These are phyloP conservation scores for Aethes cnicana DNA, from an alignment of 2,888 invertebrate species.

Conservation along the genomic window DNA sequence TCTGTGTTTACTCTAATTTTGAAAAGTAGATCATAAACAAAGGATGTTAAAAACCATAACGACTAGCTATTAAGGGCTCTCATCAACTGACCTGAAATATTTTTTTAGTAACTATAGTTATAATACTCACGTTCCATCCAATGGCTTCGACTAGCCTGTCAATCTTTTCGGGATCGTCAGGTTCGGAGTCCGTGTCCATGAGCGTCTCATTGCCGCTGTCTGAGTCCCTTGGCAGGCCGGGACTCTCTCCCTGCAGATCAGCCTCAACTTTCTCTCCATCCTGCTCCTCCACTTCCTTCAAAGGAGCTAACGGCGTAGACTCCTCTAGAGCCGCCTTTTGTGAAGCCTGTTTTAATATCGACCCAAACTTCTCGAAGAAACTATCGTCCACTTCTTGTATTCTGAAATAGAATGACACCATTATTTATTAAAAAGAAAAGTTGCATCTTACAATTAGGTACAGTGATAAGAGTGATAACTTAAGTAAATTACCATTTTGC, in stretches of 20 bases:
- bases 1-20: background rate
- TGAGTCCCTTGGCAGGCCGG: slow-evolving; percentile 61
- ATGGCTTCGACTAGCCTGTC: slow-evolving; percentile 85
- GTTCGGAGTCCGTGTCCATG: slow-evolving; percentile 85
- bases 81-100: slow-evolving; percentile 7
- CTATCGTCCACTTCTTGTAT: slow-evolving; percentile 92
- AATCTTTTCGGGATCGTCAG: slow-evolving; percentile 84
- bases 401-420: slow-evolving; percentile 71
- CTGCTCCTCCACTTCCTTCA: slow-evolving; percentile 69
- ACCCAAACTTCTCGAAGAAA: slow-evolving; percentile 92
- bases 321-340: slow-evolving; percentile 82
- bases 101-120: background rate
- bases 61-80: slow-evolving; percentile 14
- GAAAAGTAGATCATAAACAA: background rate
- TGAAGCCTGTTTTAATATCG: slow-evolving; percentile 85
- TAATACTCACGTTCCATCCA: slow-evolving; percentile 89
- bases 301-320: slow-evolving; percentile 78
- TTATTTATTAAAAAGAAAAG: background rate
- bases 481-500: background rate
- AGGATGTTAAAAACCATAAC: slow-evolving; percentile 5
- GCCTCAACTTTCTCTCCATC: slow-evolving; percentile 66
- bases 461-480: background rate
- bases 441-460: background rate
- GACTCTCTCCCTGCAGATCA: slow-evolving; percentile 63
- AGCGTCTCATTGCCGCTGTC: slow-evolving; percentile 82